Evolutionary conservation across 2,113 vertebrate species (phyloP).

Genomic region (Phyllopteryx taeniolatus): DNA sequence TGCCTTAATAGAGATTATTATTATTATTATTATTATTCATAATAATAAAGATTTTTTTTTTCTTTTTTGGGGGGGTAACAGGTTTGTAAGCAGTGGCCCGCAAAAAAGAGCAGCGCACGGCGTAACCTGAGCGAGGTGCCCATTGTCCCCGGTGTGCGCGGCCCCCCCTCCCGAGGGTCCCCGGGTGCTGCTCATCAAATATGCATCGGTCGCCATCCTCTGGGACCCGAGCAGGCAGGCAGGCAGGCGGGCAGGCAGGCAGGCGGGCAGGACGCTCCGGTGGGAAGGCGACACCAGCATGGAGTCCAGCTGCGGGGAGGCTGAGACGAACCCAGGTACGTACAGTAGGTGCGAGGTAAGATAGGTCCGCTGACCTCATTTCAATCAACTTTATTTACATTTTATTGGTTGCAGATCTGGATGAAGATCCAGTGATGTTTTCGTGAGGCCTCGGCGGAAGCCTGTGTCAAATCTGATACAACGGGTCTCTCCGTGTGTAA

Average conservation of each 20-base stretch:
- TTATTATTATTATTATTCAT: background rate
- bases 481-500: background rate
- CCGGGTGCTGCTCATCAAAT: conserved; percentile 73
- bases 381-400: background rate
- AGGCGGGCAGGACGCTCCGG: conserved; percentile 36
- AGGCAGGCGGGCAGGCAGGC: background rate
- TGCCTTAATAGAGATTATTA: background rate
- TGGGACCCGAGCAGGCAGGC: conserved; percentile 28
- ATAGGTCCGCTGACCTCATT: background rate
- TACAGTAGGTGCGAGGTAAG: background rate
- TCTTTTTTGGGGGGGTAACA: background rate
- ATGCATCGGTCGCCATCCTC: conserved; percentile 63
- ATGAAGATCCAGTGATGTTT: background rate
- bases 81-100: background rate
- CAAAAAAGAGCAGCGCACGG: conserved; percentile 47
- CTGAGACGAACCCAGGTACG: background rate
- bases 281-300: conserved; percentile 43
- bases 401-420: background rate
- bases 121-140: conserved; percentile 68
- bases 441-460: background rate
- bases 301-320: conserved; percentile 31
- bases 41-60: background rate
- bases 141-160: conserved; percentile 49
- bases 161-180: conserved; percentile 57
- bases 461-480: background rate